Evolutionary conservation across 64 coral and sea anemone species (phyloP), one percentile per base, ranked within the genome.

Genomic region (Stylophora pistillata): DNA sequence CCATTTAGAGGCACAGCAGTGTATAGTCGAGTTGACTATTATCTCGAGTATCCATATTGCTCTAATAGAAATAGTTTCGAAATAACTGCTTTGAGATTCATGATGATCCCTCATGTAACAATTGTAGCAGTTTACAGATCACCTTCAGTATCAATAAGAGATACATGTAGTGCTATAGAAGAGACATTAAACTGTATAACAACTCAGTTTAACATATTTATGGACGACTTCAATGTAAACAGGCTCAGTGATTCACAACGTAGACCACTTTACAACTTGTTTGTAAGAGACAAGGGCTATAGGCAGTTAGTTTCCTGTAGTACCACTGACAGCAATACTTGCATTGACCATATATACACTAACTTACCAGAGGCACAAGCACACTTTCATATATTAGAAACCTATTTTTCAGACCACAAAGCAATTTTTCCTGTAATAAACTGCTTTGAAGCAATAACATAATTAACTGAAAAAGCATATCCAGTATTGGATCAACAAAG

Each of bases 1-100:
- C 81, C 81, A 73, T 91, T 76, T 86, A 31, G 80, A 75, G 89
- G 89, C 53, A 91, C 79, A 74, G 84, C 89, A 74, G 81, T 91
- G 21, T 91, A 91, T 61, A 91, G 89, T 53, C 62, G 89, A 26
- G 58, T 76, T 58, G 66, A 91, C 25, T 91, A 72, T 33, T 81
- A 81, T 47, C 89, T 56, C 12, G 69, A 72, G 54, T 91, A 73
- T 77, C 89, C 89, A 58, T 86, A 78, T 89, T 89, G 87, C 41
- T 30, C 74, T 73, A 91, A 91, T 55, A 74, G 3, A 72, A 85
- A 85, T 91, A 81, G 70, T 85, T 33, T 86, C 16, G 89, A 91
- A 32, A 32, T 91, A 90, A 90, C 89, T 76, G 11, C 85, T 52
- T 12, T 91, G 73, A 84, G 77, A 91, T 85, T 73, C 71, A 72